Conservation (phyloP, 2,797 vertebrate genomes). For the Chelidonichthys spinosus region DNA sequence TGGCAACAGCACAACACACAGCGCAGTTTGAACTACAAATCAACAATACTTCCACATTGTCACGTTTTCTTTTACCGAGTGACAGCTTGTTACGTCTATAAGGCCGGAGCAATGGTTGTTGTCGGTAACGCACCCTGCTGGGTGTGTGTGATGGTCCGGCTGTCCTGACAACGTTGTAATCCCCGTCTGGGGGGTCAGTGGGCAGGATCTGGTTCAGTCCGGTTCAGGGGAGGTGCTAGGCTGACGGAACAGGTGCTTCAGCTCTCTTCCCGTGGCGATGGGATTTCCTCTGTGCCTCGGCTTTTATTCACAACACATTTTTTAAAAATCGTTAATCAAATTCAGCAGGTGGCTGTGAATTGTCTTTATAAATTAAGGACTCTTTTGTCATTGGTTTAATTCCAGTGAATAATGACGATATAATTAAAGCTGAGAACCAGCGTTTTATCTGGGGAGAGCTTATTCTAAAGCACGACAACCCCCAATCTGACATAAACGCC, state of each 20-base stretch:
- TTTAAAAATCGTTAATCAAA: neutral
- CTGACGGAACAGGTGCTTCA: slow-evolving; percentile 74
- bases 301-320: slow-evolving; percentile 3
- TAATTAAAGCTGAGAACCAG: slow-evolving; percentile 40
- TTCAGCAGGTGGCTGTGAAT: slow-evolving; percentile 43
- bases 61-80: neutral
- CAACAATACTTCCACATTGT: neutral
- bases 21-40: neutral
- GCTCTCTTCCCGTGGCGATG: slow-evolving; percentile 58
- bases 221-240: slow-evolving; percentile 59
- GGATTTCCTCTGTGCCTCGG: slow-evolving; percentile 46
- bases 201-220: slow-evolving; percentile 61
- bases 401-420: slow-evolving; percentile 38
- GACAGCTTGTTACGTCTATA: neutral
- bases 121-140: slow-evolving; percentile 52
- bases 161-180: slow-evolving; percentile 65
- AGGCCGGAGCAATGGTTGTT: slow-evolving; percentile 3
- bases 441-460: slow-evolving; percentile 26
- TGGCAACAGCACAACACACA: neutral
- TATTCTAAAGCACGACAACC: slow-evolving; percentile 13
- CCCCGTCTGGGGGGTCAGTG: slow-evolving; percentile 57
- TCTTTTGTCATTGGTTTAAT: slow-evolving; percentile 32
- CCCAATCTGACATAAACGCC: slow-evolving; percentile 14
- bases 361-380: slow-evolving; percentile 22
- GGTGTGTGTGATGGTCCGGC: slow-evolving; percentile 54